Conservation (phyloP, 2,797 vertebrate genomes). For the Tokudaia tokunoshimensis region DNA sequence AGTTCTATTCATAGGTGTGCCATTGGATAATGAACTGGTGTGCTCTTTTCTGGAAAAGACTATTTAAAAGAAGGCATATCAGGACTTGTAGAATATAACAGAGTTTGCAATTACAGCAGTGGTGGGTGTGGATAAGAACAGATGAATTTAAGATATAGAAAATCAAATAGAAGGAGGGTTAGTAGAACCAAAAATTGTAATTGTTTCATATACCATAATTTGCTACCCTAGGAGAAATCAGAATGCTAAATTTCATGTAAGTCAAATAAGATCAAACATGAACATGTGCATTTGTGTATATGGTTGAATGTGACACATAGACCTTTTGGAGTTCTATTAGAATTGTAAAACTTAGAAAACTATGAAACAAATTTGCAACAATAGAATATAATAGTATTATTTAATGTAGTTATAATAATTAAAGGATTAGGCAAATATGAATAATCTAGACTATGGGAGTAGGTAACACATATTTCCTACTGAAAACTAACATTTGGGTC, state of each 20-base stretch:
- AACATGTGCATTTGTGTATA: not conserved
- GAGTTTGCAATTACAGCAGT: not conserved
- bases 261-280: not conserved
- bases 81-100: not conserved
- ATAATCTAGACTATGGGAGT: not conserved
- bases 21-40: not conserved
- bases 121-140: not conserved
- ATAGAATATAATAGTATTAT: slow-evolving; percentile 12
- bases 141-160: not conserved
- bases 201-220: not conserved
- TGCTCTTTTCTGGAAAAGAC: not conserved
- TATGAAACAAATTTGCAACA: not conserved
- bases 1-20: not conserved
- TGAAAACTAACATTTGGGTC: not conserved
- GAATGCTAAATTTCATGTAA: not conserved
- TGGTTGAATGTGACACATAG: not conserved
- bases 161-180: not conserved
- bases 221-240: not conserved
- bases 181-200: not conserved
- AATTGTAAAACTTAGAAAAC: not conserved
- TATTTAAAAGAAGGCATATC: not conserved
- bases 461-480: not conserved
- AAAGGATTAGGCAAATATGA: not conserved
- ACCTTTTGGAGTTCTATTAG: not conserved
- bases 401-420: not conserved